Evolutionary conservation across 2,797 vertebrate genomes (phyloP), one percentile per base, ranked within the genome.

Genomic region (Eulemur rubriventer): DNA sequence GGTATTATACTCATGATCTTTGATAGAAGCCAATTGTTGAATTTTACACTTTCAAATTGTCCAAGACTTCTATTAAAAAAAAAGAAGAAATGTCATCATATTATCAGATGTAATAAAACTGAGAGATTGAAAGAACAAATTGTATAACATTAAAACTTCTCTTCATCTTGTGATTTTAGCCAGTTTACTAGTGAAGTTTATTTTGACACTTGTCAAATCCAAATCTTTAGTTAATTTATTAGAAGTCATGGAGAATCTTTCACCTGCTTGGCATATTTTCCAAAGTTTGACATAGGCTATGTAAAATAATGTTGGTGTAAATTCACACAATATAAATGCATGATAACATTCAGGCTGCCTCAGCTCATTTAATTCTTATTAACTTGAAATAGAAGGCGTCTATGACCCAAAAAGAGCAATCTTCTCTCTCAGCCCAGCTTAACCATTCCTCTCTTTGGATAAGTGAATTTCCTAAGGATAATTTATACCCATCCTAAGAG

Each of bases 351-450:
- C 22, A n/a, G 50, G 24, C 38, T 89, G 17, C 4, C 30, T n/a
- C 28, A 33, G 5, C 73, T 94, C 72, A 89, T 86, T 96, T 95
- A 92, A 48, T 89, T 87, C 79, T 87, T 82, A 88, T 94, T 95
- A 95, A 79, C 52, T 76, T 94, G 63, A 95, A 82, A 86, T 63
- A 61, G 41, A 59, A 94, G 41, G 57, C 7, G 13, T 59, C 11
- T 75, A 30, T 61, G 57, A 61, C 50, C n/a, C 88, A 1, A 73
- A 91, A 88, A 92, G n/a, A 91, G 57, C 67, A 78, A 65, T 79
- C 6, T 11, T 20, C 18, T 76, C 24, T 95, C 33, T 73, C 6
- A 26, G 13, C 43, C 13, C 43, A 50, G n/a, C 5, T 76, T 81
- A 76, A 38, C 20, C 50, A 76, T 80, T 67, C 38, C 46, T 75